Base-by-base conservation (phyloP, 2,888 invertebrate genomes). In the Stenolophus ochropezus region DNA sequence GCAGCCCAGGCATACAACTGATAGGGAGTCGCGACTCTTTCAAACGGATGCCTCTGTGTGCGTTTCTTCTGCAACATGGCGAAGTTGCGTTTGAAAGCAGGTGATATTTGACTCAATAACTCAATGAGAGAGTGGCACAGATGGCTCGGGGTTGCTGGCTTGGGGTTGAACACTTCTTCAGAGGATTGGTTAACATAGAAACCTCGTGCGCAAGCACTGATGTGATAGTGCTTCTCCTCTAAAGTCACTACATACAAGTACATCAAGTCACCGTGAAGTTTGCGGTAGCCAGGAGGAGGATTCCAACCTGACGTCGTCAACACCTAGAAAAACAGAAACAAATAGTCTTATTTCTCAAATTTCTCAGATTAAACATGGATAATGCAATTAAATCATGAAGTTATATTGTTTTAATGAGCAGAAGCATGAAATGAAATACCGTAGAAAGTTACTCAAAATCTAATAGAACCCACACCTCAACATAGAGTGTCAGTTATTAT, bases 291-390 rank as follows among this genome's bases (percentile, higher is more conserved):
- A 1, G 98, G 98, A 14, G 99, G 99, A 65, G 99, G 99, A 91
- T 99, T 99, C 98, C 98, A 99, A 2, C 98, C 98, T 16, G 98
- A 98, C 71, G 98, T 97, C 4, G 98, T 98, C 84, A 99, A 90
- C 78, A 98, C 97, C 93, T 96, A 86, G n/a, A 84, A 84, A 79
- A 81, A 69, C 81, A 58, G n/a, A n/a, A n/a, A n/a, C n/a, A n/a
- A n/a, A n/a, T n/a, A n/a, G n/a, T n/a, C n/a, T n/a, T n/a, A n/a
- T n/a, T n/a, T n/a, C n/a, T n/a, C n/a, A n/a, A n/a, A n/a, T n/a
- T n/a, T n/a, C n/a, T n/a, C n/a, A n/a, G n/a, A n/a, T n/a, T n/a
- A n/a, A n/a, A n/a, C n/a, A n/a, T n/a, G n/a, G n/a, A n/a, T n/a
- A n/a, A n/a, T n/a, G n/a, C n/a, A n/a, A n/a, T n/a, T n/a, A n/a